Evolutionary conservation across 1,140 invertebrate species (phyloP).

Genomic region (Copidosoma floridanum): DNA sequence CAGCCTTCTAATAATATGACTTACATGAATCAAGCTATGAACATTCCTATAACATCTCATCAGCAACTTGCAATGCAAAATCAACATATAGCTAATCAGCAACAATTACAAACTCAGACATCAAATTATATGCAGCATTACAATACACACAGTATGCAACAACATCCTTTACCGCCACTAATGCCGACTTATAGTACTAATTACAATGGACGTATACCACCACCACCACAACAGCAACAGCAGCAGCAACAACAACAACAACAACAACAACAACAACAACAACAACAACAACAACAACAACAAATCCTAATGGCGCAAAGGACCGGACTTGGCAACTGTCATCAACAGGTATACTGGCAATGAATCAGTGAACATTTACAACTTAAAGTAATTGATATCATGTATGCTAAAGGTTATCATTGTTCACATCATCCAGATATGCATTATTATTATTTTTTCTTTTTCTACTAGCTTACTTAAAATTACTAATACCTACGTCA

Average conservation of each 20-base stretch:
- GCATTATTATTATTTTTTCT: background rate
- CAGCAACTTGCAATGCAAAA: constrained; percentile 41
- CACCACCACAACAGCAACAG: too few species aligned
- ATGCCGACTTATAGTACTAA: constrained; percentile 38
- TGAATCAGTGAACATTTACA: constrained; percentile 1
- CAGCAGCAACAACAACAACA: too few species aligned
- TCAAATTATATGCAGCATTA: constrained; percentile 46
- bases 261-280: too few species aligned
- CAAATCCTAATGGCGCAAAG: constrained; percentile 47
- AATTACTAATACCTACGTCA: background rate
- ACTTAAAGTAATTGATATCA: too few species aligned
- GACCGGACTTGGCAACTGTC: constrained; percentile 40
- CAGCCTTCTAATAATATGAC: constrained; percentile 35
- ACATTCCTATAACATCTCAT: constrained; percentile 33
- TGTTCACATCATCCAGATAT: background rate
- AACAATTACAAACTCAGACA: constrained; percentile 33
- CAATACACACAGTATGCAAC: constrained; percentile 42
- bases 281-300: constrained; percentile 33
- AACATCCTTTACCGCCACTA: constrained; percentile 45
- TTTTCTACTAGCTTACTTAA: background rate
- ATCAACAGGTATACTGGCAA: constrained; percentile 42
- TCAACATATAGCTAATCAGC: constrained; percentile 41
- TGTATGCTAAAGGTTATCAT: background rate
- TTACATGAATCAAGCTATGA: constrained; percentile 37
- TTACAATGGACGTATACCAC: constrained; percentile 43